Percentiles rank a stretch among this genome's conserved stretches.
Conservation (phyloP, 92 coral and sea anemone genomes). For the Zoanthus sociatus region DNA sequence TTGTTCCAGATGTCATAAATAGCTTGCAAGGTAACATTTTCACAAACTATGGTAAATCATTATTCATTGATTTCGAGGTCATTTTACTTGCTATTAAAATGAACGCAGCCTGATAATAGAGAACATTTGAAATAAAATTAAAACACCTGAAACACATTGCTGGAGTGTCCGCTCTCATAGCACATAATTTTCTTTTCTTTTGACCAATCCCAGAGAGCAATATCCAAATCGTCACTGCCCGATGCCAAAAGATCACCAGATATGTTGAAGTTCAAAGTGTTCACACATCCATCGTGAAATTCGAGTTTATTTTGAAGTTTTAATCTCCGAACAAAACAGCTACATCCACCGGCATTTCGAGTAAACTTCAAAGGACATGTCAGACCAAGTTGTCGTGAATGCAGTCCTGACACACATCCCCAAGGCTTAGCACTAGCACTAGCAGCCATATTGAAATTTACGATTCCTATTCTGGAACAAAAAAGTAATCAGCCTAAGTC, state of each 20-base stretch:
- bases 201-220: slow-evolving; percentile 99
- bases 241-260: slow-evolving; percentile 94
- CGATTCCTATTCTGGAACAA: slow-evolving; percentile 29
- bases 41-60: background rate
- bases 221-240: slow-evolving; percentile 95
- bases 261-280: slow-evolving; percentile 87
- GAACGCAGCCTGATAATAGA: background rate
- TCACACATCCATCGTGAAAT: slow-evolving; percentile 95
- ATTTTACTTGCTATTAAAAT: background rate
- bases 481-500: background rate
- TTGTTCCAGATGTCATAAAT: background rate
- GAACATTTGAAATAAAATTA: slow-evolving; percentile 6
- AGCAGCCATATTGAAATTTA: slow-evolving; percentile 71
- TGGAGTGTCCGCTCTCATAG: slow-evolving; percentile 96
- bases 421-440: slow-evolving; percentile 26
- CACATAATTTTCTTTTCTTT: slow-evolving; percentile 83
- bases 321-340: slow-evolving; percentile 81
- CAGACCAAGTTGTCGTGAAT: slow-evolving; percentile 90
- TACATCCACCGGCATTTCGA: slow-evolving; percentile 85
- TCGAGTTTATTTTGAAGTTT: slow-evolving; percentile 78
- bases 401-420: slow-evolving; percentile 70
- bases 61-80: background rate
- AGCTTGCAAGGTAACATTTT: background rate
- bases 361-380: slow-evolving; percentile 78
- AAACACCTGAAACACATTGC: slow-evolving; percentile 97